phyloP scores from a whole-genome alignment of 2,888 invertebrate genomes.

The Falcaria lacertinaria region DNA sequence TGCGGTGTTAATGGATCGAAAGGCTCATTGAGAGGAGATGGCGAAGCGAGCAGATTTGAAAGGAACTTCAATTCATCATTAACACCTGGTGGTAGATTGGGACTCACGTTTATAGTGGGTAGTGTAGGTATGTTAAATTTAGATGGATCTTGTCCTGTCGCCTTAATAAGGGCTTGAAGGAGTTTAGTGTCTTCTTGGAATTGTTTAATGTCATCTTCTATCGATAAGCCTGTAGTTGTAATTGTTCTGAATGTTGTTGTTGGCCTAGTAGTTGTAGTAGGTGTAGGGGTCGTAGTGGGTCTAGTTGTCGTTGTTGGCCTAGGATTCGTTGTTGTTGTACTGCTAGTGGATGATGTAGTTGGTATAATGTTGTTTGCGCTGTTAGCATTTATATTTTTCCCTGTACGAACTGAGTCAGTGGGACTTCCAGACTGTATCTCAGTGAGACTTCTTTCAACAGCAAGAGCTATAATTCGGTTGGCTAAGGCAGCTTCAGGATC shows the following conservation, averaged over 20 bases:
- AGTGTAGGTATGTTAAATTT: slow-evolving; percentile 67
- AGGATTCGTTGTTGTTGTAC: slow-evolving; percentile 42
- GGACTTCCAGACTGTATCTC: slow-evolving; percentile 57
- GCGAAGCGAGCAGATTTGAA: slow-evolving; percentile 57
- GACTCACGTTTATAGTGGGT: slow-evolving; percentile 55
- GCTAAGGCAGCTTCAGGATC: slow-evolving; percentile 72
- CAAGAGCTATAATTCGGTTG: slow-evolving; percentile 76
- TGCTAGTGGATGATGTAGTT: slow-evolving; percentile 31
- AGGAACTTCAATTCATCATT: slow-evolving; percentile 53
- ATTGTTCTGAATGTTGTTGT: slow-evolving; percentile 41
- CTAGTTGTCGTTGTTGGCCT: slow-evolving; percentile 45
- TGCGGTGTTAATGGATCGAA: slow-evolving; percentile 54
- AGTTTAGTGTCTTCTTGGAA: slow-evolving; percentile 73
- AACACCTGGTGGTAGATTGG: slow-evolving; percentile 31
- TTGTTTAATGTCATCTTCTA: slow-evolving; percentile 71
- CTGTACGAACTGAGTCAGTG: slow-evolving; percentile 40
- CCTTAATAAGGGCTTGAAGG: slow-evolving; percentile 66
- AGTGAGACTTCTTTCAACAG: slow-evolving; percentile 72
- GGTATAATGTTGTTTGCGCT: slow-evolving; percentile 41
- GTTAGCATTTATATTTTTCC: slow-evolving; percentile 42
- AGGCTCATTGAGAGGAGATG: slow-evolving; percentile 57
- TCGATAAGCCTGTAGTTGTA: slow-evolving; percentile 38
- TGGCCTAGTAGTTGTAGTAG: slow-evolving; percentile 42
- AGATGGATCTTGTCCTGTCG: slow-evolving; percentile 70
- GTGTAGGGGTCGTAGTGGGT: slow-evolving; percentile 31